Conservation (phyloP, 2,113 vertebrate species). For the Saguinus imperator region DNA sequence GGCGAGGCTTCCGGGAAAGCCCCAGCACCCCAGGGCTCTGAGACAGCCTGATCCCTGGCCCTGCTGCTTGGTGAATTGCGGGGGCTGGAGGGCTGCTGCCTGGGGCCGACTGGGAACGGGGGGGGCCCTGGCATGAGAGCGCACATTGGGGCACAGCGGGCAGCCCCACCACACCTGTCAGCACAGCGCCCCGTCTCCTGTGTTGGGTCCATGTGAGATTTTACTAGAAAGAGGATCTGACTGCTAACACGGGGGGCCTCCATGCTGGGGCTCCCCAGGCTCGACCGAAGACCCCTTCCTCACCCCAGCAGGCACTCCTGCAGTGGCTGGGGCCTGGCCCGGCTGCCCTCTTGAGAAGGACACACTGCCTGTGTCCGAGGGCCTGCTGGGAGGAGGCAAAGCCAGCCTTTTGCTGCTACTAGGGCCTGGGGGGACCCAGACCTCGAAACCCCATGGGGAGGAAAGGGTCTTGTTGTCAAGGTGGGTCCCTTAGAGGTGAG, state of each 20-base stretch:
- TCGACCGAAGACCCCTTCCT: background rate
- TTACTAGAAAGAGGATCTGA: fast-evolving
- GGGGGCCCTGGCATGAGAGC: fast-evolving
- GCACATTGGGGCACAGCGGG: fast-evolving
- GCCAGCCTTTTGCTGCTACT: background rate
- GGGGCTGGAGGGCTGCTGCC: fast-evolving
- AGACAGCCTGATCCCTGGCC: too few relatives aligned
- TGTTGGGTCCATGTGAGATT: background rate
- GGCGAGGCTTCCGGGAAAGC: fast-evolving
- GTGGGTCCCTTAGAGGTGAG: background rate
- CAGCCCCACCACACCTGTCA: background rate
- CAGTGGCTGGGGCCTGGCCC: background rate
- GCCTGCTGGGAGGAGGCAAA: background rate
- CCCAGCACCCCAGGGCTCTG: too few relatives aligned
- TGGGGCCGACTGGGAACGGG: fast-evolving
- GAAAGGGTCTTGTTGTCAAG: fast-evolving
- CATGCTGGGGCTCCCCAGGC: fast-evolving
- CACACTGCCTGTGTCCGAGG: fast-evolving
- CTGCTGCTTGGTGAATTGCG: background rate
- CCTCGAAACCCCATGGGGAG: fast-evolving
- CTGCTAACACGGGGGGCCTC: fast-evolving
- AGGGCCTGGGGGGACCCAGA: background rate
- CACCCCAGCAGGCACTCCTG: fast-evolving
- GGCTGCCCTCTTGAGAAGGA: fast-evolving
- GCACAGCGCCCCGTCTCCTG: fast-evolving